A percentile compares a stretch with the other conserved stretches of the same genome.
phyloP scores from a whole-genome alignment of 2,113 vertebrate genomes.

The Brachypteracias leptosomus region DNA sequence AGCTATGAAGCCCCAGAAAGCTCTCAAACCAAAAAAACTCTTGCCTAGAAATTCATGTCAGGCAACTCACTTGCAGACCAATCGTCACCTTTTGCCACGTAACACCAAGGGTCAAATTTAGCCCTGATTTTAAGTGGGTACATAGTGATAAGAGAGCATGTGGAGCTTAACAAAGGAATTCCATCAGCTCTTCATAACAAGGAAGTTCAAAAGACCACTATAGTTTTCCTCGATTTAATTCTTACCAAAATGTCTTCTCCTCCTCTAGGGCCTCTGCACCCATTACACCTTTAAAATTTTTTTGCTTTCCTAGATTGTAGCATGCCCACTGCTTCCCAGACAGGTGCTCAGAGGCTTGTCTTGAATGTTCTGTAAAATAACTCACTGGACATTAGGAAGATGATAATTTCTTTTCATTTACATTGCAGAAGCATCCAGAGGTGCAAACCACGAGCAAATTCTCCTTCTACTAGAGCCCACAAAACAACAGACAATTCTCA shows the following conservation, averaged over 20 bases:
- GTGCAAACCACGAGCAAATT: not conserved
- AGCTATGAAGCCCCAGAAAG: not conserved
- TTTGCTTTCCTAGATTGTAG: not conserved
- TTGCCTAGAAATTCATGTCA: not conserved
- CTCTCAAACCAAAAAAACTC: not conserved
- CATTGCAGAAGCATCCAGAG: not conserved
- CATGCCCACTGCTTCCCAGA: not conserved
- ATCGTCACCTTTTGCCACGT: not conserved
- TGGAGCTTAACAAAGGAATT: not conserved
- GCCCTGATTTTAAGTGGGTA: not conserved
- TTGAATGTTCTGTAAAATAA: not conserved
- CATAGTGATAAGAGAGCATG: not conserved
- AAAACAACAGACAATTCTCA: not conserved
- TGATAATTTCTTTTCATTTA: not conserved
- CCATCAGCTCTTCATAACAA: not conserved
- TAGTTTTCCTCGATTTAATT: not conserved
- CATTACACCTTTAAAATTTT: not conserved
- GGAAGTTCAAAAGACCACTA: not conserved
- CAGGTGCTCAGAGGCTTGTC: not conserved
- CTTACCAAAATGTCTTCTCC: not conserved
- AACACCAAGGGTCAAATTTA: not conserved
- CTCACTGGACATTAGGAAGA: not conserved
- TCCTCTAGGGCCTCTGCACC: not conserved
- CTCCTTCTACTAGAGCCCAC: not conserved
- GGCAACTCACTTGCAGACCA: not conserved